Evolutionary conservation across 1,140 invertebrate species (phyloP).

Genomic region (Diorhabda sublineata): DNA sequence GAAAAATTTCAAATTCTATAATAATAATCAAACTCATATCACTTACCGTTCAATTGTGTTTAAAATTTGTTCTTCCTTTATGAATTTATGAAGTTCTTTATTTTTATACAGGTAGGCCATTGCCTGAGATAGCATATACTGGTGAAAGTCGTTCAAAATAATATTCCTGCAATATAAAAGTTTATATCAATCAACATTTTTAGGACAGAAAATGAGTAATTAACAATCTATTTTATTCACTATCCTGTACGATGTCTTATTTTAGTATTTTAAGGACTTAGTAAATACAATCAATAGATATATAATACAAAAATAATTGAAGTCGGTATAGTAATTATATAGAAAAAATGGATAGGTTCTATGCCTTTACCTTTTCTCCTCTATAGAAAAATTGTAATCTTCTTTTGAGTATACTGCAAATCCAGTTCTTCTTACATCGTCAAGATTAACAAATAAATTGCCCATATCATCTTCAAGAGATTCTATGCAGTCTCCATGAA

Average conservation of each 20-base stretch:
- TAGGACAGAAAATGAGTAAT: not conserved
- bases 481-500: slow-evolving; percentile 22
- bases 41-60: slow-evolving; percentile 29
- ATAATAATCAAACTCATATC: too few species aligned
- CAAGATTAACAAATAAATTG: slow-evolving; percentile 25
- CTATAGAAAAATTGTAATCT: slow-evolving; percentile 13
- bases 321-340: too few species aligned
- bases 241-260: too few species aligned
- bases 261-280: not conserved
- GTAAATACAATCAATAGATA: not conserved
- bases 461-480: slow-evolving; percentile 22
- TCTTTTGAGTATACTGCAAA: slow-evolving; percentile 30
- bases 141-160: not conserved
- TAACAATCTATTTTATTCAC: not conserved
- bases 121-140: slow-evolving; percentile 24
- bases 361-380: slow-evolving; percentile 19
- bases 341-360: too few species aligned
- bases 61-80: slow-evolving; percentile 26
- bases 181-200: not conserved
- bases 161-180: not conserved
- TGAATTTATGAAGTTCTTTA: slow-evolving; percentile 9
- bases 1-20: too few species aligned
- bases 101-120: slow-evolving; percentile 22
- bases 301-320: too few species aligned
- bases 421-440: slow-evolving; percentile 27